Base-by-base conservation (phyloP, 92 coral and sea anemone genomes). In the Diadumene lineata region DNA sequence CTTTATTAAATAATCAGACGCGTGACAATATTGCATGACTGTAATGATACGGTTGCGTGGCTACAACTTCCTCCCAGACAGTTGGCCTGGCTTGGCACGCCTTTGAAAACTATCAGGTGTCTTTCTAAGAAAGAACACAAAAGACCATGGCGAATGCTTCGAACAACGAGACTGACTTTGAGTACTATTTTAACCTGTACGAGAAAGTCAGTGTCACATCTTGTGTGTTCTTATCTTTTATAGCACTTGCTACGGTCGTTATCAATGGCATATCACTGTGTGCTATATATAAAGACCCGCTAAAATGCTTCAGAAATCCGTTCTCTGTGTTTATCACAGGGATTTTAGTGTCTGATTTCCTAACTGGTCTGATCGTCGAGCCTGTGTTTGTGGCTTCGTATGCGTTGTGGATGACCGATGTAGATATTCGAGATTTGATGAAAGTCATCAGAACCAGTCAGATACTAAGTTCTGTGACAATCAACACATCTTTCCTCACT, bases 281-380 rank as follows among this genome's bases (percentile, higher is more conserved):
- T 69, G 86, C 90, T 0, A 74, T 87, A 11, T 84, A 34, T 92
- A 84, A 66, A 75, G 97, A 91, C 69, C 97, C 97, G 25, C 76
- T 91, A 29, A 81, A 87, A 56, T 87, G 92, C 60, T 83, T 91
- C 50, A 89, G 97, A 56, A 91, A 89, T 23, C 91, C 97, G n/a
- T 76, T 85, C 67, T 80, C 97, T 13, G 63, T 82, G 25, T 83
- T 91, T 60, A 72, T 91, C 63, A 78, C 97, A 34, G 97, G 97
- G 1, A 65, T 91, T 58, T 60, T 88, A 23, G 51, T 80, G 48
- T 83, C 97, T 19, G 86, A 91, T 66, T 87, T 91, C 68, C 86
- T 91, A 18, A 86, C 87, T 0, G 97, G 97, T 17, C 56, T 91
- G 60, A 69, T 85, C n/a, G 97, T 84, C 44, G 92, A 79, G 66